Percentiles rank a stretch among this genome's conserved stretches.
These are phyloP conservation scores for Formica selysi DNA, from an alignment of 1,140 invertebrate genomes.

Conservation along the genomic window DNA sequence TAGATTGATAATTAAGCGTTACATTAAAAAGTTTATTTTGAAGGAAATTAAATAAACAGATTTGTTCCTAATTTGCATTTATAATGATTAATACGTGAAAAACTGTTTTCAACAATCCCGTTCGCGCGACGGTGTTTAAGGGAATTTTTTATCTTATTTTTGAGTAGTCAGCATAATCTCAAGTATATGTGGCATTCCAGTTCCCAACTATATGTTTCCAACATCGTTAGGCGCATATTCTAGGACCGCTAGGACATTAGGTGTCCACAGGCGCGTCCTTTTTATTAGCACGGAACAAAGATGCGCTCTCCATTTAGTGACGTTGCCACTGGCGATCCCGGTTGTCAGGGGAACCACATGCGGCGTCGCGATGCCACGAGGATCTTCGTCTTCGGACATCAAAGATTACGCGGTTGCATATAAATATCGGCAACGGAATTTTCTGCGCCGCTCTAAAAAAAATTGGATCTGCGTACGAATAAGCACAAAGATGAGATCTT, in stretches of 20 bases:
- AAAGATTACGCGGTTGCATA: neutral
- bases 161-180: neutral
- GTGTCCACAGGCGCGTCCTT: slow-evolving; percentile 58
- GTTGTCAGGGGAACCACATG: slow-evolving; percentile 79
- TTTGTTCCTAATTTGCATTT: too few species aligned
- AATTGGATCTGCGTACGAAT: neutral
- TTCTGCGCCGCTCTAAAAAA: neutral
- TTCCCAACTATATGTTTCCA: neutral
- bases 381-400: slow-evolving; percentile 2
- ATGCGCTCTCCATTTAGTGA: slow-evolving; percentile 81
- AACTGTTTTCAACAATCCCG: neutral
- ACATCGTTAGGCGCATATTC: neutral
- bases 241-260: slow-evolving; percentile 21
- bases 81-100: neutral
- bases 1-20: neutral
- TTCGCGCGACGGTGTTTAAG: neutral
- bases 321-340: slow-evolving; percentile 70
- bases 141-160: neutral
- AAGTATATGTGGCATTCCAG: neutral
- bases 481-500: neutral
- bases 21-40: too few species aligned
- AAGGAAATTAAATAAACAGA: too few species aligned
- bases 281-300: slow-evolving; percentile 81
- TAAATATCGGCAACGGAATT: neutral
- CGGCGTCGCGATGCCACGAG: neutral